Evolutionary conservation across 2,797 vertebrate species (phyloP).

Genomic region (Astyanax mexicanus): DNA sequence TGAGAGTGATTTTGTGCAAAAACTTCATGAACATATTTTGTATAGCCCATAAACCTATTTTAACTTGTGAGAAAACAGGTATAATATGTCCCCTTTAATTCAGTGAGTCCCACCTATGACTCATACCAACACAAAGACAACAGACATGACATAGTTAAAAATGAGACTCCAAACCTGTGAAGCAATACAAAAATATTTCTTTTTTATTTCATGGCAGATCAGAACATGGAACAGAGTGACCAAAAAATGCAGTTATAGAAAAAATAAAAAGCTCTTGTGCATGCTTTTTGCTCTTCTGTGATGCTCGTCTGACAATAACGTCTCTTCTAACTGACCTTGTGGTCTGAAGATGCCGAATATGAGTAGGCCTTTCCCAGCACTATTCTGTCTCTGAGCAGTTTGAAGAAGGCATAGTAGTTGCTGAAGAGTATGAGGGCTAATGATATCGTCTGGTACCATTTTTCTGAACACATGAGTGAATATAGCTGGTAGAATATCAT

Average conservation of each 20-base stretch:
- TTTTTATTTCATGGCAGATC: constrained; percentile 91
- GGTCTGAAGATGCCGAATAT: constrained; percentile 87
- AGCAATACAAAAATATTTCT: constrained; percentile 97
- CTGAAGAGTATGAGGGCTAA: constrained; percentile 98
- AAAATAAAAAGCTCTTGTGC: constrained; percentile 93
- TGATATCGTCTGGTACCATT: constrained; percentile 98
- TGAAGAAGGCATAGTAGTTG: constrained; percentile 99
- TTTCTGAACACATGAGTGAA: constrained; percentile 93
- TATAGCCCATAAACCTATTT: too few relatives aligned
- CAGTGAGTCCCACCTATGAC: too few relatives aligned
- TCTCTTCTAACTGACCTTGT: constrained; percentile 83
- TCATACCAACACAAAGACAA: background rate
- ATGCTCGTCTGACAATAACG: constrained; percentile 56
- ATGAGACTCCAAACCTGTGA: constrained; percentile 59
- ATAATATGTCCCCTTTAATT: too few relatives aligned
- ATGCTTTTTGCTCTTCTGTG: constrained; percentile 66
- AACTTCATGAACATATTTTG: too few relatives aligned
- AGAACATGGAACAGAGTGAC: constrained; percentile 83
- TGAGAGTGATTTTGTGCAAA: too few relatives aligned
- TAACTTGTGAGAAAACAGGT: too few relatives aligned
- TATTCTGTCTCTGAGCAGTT: constrained; percentile 96
- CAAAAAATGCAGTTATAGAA: constrained; percentile 90
- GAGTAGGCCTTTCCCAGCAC: constrained; percentile 97
- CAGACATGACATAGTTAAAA: background rate
- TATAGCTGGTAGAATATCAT: constrained; percentile 99